These are phyloP conservation scores for Archips crataeganus DNA, from an alignment of 2,888 invertebrate genomes.

Conservation along the genomic window DNA sequence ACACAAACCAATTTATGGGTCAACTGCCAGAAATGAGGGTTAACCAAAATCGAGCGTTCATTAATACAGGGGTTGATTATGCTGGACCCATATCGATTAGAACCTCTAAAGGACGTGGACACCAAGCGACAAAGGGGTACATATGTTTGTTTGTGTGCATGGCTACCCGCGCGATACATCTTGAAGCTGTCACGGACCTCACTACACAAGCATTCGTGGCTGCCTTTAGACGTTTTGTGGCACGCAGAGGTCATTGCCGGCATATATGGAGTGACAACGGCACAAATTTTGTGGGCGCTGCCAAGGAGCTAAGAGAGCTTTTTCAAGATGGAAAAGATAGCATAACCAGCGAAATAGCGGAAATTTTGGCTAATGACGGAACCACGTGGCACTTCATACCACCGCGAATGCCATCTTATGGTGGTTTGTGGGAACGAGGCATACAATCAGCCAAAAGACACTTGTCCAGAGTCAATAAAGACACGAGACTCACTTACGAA, in stretches of 20 bases:
- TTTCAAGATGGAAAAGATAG: conserved; percentile 17
- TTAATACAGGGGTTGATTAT: neutral
- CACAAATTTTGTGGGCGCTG: conserved; percentile 46
- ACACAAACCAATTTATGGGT: neutral
- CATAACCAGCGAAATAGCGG: conserved; percentile 37
- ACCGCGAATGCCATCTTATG: too few relatives aligned
- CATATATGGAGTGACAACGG: conserved; percentile 47
- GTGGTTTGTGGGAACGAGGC: too few relatives aligned
- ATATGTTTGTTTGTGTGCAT: neutral
- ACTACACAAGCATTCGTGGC: conserved; percentile 2
- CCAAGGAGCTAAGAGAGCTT: conserved; percentile 36
- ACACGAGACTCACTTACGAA: conserved; percentile 36
- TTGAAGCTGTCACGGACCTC: neutral
- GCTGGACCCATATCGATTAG: neutral
- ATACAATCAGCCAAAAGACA: too few relatives aligned
- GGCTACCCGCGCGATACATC: neutral
- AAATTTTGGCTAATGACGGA: conserved; percentile 36
- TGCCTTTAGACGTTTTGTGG: conserved; percentile 9
- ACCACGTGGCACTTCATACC: conserved; percentile 5
- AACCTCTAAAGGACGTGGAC: conserved; percentile 4
- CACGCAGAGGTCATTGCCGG: conserved; percentile 39
- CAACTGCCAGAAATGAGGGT: conserved; percentile 35
- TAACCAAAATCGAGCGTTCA: conserved; percentile 24
- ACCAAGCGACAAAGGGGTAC: neutral
- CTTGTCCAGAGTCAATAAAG: too few relatives aligned